Conservation (phyloP, 2,888 invertebrate genomes). For the Drosophila differens region DNA sequence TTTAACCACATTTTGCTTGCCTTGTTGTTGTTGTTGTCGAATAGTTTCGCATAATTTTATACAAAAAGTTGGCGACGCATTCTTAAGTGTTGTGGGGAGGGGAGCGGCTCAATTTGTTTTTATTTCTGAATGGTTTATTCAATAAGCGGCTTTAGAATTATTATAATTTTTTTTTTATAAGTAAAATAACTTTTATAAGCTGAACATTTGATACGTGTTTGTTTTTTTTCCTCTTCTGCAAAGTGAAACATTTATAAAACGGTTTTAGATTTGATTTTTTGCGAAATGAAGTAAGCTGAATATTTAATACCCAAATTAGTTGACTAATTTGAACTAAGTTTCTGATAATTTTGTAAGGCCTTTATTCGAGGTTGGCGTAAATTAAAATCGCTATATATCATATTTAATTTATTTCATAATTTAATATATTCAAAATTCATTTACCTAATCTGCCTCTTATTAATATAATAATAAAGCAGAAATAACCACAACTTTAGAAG, state of each 20-base stretch:
- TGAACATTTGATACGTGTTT: neutral
- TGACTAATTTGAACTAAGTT: slow-evolving; percentile 8
- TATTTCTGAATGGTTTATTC: neutral
- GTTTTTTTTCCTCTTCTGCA: neutral
- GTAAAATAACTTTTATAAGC: slow-evolving; percentile 3
- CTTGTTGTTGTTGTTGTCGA: slow-evolving; percentile 21
- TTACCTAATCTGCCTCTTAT: neutral
- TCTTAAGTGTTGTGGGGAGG: slow-evolving; percentile 6
- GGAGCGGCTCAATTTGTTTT: slow-evolving; percentile 16
- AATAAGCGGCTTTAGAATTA: slow-evolving; percentile 19
- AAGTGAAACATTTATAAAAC: slow-evolving; percentile 10
- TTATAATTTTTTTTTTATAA: neutral
- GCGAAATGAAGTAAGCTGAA: neutral
- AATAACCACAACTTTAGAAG: neutral
- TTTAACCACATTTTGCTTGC: slow-evolving; percentile 27
- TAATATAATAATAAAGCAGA: slow-evolving; percentile 3
- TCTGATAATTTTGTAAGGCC: slow-evolving; percentile 4
- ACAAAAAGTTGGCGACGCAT: slow-evolving; percentile 39
- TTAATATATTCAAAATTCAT: neutral
- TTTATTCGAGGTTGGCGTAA: neutral
- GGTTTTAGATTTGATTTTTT: neutral
- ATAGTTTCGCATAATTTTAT: slow-evolving; percentile 52
- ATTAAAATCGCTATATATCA: neutral
- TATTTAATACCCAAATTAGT: slow-evolving; percentile 10
- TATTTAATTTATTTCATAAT: neutral